Base-by-base conservation (phyloP, 2,888 invertebrate genomes). In the Oscheius sp. region DNA sequence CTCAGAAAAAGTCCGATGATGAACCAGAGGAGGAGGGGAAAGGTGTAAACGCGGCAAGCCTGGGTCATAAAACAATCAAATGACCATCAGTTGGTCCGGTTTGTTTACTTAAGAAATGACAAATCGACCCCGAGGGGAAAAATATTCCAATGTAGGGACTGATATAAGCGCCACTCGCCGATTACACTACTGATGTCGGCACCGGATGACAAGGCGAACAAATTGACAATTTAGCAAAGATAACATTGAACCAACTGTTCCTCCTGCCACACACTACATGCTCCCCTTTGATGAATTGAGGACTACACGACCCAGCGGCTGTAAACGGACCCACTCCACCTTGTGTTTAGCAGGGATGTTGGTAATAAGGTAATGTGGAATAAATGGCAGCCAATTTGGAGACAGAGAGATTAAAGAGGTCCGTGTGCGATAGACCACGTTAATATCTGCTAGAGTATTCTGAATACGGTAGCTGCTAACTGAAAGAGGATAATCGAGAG, bases 171-270 rank as follows among this genome's bases (percentile, higher is more conserved):
- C 24, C 44, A 9, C 26, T 17, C 14, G 41, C n/a, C 24, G 44
- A 44, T 59, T 59, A 59, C 59, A 59, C 41, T 28, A 44, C 26
- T 33, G n/a, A n/a, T 14, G 56, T 22, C 59, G 26, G 22, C 33
- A 28, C n/a, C 45, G n/a, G 59, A 17, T 45, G 62, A 62, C 62
- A 62, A 62, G 62, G n/a, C 28, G 49, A 49, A 62, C 62, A 62
- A 62, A 49, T 62, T 45, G 49, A 28, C 20, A 45, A 62, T 47
- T 62, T 62, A 62, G 62, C 45, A 70, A 74, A 74, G 74, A 74
- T 74, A 74, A 74, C 74, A 74, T 74, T 74, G 72, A 28, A 49
- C 59, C 59, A 44, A 67, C 69, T 57, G 61, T 51, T 45, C 62
- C 24, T 54, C 54, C 33, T n/a, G n/a, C n/a, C 50, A 41, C 50